phyloP scores from a whole-genome alignment of 2,888 invertebrate species.

The Aromia moschata region DNA sequence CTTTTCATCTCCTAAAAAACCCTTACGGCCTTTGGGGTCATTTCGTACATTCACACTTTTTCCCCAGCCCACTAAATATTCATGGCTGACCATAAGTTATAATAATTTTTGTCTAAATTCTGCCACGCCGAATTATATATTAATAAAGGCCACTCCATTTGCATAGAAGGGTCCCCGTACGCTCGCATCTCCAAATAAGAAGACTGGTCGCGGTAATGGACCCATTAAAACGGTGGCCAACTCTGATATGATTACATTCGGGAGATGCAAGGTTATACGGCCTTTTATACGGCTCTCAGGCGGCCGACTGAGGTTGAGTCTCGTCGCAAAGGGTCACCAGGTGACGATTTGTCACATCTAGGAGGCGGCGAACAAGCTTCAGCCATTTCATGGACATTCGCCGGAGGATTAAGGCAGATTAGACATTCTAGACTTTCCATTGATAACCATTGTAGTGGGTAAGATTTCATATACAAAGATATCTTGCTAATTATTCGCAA shows the following conservation, averaged over 20 bases:
- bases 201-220: conserved; percentile 56
- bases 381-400: conserved; percentile 60
- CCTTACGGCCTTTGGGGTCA: conserved; percentile 37
- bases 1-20: conserved; percentile 32
- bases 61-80: conserved; percentile 35
- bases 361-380: conserved; percentile 63
- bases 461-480: conserved; percentile 42
- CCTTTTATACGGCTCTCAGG: conserved; percentile 59
- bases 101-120: conserved; percentile 49
- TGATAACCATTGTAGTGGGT: conserved; percentile 47
- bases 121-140: conserved; percentile 51
- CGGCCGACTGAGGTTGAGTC: conserved; percentile 58
- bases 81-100: conserved; percentile 34
- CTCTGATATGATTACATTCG: conserved; percentile 58
- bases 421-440: conserved; percentile 38
- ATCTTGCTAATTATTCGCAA: conserved; percentile 39
- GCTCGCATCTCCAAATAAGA: conserved; percentile 45
- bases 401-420: conserved; percentile 47
- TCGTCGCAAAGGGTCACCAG: conserved; percentile 62
- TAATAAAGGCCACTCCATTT: conserved; percentile 58
- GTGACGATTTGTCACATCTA: conserved; percentile 65
- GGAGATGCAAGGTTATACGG: conserved; percentile 47
- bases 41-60: conserved; percentile 26
- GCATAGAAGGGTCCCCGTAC: conserved; percentile 48
- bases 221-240: conserved; percentile 54